Evolutionary conservation across 2,888 invertebrate genomes (phyloP).

Genomic region (Hedychridium roseum): DNA sequence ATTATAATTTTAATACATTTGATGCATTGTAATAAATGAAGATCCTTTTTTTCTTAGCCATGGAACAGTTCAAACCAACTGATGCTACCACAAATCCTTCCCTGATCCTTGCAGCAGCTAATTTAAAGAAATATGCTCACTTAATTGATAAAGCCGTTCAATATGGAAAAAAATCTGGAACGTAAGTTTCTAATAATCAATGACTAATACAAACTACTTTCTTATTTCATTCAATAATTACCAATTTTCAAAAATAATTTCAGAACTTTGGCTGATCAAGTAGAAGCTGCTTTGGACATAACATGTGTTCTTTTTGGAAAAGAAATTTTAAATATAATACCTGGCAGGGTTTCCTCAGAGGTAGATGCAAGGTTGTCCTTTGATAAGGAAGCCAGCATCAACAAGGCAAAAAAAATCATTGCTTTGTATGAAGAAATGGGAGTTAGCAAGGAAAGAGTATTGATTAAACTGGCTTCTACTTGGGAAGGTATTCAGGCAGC

Average conservation of each 20-base stretch:
- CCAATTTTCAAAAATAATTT: conserved; percentile 33
- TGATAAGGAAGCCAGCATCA: conserved; percentile 89
- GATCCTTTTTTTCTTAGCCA: too few species aligned
- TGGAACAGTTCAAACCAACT: conserved; percentile 95
- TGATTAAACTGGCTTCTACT: conserved; percentile 97
- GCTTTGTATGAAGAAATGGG: conserved; percentile 89
- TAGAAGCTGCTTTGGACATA: conserved; percentile 89
- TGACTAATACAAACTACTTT: conserved; percentile 7
- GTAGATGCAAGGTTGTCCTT: conserved; percentile 97
- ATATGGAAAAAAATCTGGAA: conserved; percentile 77
- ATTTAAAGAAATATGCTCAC: conserved; percentile 90
- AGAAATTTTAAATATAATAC: conserved; percentile 97
- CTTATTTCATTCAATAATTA: neutral
- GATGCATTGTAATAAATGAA: neutral
- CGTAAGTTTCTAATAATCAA: conserved; percentile 64
- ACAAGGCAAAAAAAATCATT: conserved; percentile 89
- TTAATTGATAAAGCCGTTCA: conserved; percentile 90
- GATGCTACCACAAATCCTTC: conserved; percentile 99
- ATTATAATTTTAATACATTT: conserved; percentile 17
- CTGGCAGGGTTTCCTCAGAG: conserved; percentile 96
- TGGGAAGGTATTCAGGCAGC: conserved; percentile 99
- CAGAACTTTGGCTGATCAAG: conserved; percentile 76
- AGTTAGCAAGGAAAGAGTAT: conserved; percentile 88
- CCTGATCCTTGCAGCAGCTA: conserved; percentile 92
- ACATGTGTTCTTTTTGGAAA: conserved; percentile 94